Conservation (phyloP, 2,113 vertebrate species). For the Sinocyclocheilus anshuiensis region DNA sequence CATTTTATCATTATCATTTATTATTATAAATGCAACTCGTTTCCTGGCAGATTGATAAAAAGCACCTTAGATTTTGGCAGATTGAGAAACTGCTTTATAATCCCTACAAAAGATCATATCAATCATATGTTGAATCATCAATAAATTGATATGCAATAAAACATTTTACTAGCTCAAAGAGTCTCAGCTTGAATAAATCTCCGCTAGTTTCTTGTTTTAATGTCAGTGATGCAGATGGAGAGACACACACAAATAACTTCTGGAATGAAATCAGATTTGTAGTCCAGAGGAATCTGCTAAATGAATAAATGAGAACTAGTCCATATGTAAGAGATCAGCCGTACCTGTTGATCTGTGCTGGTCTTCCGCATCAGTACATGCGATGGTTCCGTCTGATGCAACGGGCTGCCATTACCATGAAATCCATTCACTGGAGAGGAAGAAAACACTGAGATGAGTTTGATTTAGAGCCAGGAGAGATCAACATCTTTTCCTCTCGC, state of each 20-base stretch:
- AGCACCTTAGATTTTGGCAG: neutral
- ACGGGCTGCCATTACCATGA: constrained; percentile 83
- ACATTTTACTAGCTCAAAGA: no score
- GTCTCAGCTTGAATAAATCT: neutral
- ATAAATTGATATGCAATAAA: neutral
- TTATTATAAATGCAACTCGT: neutral
- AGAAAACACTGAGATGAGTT: constrained; percentile 11
- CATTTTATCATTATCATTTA: no score
- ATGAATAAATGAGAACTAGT: neutral
- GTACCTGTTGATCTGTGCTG: constrained; percentile 87
- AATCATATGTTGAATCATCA: neutral
- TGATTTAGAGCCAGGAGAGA: neutral
- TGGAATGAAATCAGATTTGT: neutral
- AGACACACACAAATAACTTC: neutral
- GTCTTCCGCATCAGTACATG: constrained; percentile 82
- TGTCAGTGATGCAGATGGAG: neutral
- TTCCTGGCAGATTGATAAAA: neutral
- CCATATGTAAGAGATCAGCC: neutral
- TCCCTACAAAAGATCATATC: neutral
- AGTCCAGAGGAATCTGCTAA: neutral
- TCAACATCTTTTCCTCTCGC: neutral
- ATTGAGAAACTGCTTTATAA: neutral
- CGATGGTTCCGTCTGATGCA: constrained; percentile 81
- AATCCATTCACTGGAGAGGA: constrained; percentile 90
- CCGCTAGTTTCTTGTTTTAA: neutral